Base-by-base conservation (phyloP, 2,888 invertebrate species). In the Temnothorax ravouxi region DNA sequence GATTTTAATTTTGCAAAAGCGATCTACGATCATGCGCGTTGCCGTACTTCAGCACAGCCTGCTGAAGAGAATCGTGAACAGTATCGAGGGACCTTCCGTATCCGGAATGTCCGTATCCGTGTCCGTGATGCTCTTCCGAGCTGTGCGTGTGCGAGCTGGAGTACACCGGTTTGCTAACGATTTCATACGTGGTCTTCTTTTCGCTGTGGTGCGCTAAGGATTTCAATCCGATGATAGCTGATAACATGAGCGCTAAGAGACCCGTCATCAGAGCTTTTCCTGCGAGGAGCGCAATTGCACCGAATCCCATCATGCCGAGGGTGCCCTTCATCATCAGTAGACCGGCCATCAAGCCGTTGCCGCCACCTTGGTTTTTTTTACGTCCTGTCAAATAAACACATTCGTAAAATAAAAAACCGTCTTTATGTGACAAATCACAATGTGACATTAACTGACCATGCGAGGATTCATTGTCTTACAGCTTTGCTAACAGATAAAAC, bases 191-290 rank as follows among this genome's bases (percentile, higher is more conserved):
- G 11, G 98, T 97, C 13, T 97, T 93, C 90, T 95, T 95, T 4
- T 97, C 96, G 0, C 97, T 97, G 3, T 96, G 96, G 0, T 96
- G 95, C 2, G 97, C 96, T 25, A 98, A 94, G 0, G 97, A 96
- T 92, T 98, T 98, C 82, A 98, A 95, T 0, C 98, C 98, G 81
- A 97, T 96, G 86, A 98, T 96, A 0, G 97, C 97, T 0, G 98
- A 97, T 0, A 98, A 95, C 88, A 98, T 96, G 0, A 98, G 95
- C 0, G 98, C 97, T 96, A 98, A 97, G 81, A 98, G 93, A 1
- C 97, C 97, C 0, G 98, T 97, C 97, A 98, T 97, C 25, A 98
- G 93, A 0, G 98, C 98, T 94, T 98, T 98, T 13, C 98, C 98
- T 11, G 98, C 98, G 54, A 98, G 95, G 71, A 97, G 95, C 0